phyloP scores from a whole-genome alignment of 2,797 vertebrate species.

The Lagorchestes hirsutus region DNA sequence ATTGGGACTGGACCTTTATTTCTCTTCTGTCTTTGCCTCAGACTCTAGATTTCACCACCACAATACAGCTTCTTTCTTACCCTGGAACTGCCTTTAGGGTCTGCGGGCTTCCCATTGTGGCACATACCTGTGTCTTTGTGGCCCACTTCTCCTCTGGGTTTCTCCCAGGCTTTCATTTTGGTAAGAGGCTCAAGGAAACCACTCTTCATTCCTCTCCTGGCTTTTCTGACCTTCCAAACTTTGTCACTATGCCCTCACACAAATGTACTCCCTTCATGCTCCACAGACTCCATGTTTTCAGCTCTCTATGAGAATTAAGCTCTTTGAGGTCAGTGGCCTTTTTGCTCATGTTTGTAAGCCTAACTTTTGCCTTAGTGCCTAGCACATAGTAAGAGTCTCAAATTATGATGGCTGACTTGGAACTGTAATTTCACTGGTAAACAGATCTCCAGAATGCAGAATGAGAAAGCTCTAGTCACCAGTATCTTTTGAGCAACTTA shows the following conservation, averaged over 20 bases:
- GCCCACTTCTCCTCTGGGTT: background rate
- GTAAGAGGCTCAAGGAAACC: background rate
- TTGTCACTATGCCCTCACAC: background rate
- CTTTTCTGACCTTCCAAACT: background rate
- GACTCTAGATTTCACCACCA: background rate
- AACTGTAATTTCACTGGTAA: background rate
- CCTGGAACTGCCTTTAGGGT: background rate
- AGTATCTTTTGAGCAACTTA: background rate
- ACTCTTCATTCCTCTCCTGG: background rate
- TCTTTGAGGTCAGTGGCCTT: background rate
- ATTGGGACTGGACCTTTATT: background rate
- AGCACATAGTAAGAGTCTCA: background rate
- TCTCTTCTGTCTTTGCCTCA: background rate
- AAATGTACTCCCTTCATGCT: background rate
- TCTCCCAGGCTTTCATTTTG: background rate
- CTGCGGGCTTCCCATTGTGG: background rate
- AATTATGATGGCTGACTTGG: background rate
- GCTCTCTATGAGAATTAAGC: background rate
- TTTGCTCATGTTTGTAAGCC: background rate
- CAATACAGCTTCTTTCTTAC: background rate
- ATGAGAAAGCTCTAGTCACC: too few relatives aligned
- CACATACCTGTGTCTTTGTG: background rate
- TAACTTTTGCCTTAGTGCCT: background rate
- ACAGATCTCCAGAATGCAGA: background rate
- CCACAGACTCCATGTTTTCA: background rate